A percentile compares a stretch with the other conserved stretches of the same genome.
Evolutionary conservation across 2,113 vertebrate genomes (phyloP).

Genomic region (Atlantisia rogersi): DNA sequence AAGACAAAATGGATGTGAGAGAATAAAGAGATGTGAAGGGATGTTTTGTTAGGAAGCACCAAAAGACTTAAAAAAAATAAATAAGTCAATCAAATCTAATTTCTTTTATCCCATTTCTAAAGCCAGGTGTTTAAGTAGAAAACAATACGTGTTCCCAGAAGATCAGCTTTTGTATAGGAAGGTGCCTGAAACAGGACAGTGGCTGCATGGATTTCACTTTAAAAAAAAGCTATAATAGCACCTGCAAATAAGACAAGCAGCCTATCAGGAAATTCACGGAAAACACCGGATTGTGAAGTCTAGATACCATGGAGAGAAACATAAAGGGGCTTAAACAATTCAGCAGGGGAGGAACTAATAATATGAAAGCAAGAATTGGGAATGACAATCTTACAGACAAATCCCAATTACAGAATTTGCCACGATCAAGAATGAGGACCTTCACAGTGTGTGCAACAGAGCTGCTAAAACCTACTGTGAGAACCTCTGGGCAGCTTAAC

Average conservation of each 20-base stretch:
- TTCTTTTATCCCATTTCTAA: neutral
- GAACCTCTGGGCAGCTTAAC: neutral
- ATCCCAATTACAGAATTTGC: neutral
- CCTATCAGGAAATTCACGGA: neutral
- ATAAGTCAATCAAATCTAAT: neutral
- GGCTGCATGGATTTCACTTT: neutral
- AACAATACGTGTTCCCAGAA: neutral
- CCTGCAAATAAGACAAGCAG: neutral
- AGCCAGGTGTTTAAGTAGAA: neutral
- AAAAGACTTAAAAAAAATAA: neutral
- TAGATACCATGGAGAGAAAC: neutral
- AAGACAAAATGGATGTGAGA: conserved; percentile 36
- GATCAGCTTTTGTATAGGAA: neutral
- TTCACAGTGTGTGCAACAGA: neutral
- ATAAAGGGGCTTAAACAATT: neutral
- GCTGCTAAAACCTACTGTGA: neutral
- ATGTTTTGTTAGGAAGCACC: neutral
- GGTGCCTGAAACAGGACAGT: neutral
- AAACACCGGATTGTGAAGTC: neutral
- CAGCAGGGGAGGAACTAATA: neutral
- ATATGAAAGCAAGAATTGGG: neutral
- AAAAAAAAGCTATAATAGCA: neutral
- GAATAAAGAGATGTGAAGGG: neutral
- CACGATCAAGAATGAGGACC: neutral
- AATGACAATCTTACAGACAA: neutral